Evolutionary conservation across 2,888 invertebrate species (phyloP), one percentile per base, ranked within the genome.

Genomic region (Lepeophtheirus nordmannii): DNA sequence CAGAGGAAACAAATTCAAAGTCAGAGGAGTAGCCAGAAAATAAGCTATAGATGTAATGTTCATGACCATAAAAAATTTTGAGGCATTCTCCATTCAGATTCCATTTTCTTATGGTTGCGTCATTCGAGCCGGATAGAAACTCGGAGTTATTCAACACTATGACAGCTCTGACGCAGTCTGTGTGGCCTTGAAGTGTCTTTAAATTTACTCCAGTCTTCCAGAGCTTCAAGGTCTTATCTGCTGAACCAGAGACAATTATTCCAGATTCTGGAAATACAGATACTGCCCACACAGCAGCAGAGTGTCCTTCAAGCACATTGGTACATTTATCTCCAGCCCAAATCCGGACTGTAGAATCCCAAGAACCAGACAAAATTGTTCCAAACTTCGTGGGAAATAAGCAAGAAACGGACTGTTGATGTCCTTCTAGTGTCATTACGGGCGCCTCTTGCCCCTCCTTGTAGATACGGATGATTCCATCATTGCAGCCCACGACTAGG

Each of bases 121-220:
- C 97, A 76, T 98, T 98, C 37, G 90, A 84, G 73, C 89, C 89
- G 60, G 93, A 92, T 1, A 94, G 76, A 75, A 98, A 88, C 58
- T 84, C 82, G 53, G 83, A 81, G n/a, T 81, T 75, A 65, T 82
- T 83, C 10, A 69, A 58, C 1, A 84, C 81, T 0, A 83, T 81
- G 39, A 97, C 74, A 30, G 82, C 86, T 73, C 97, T 80, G 0
- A 97, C 90, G 77, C 93, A 93, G 73, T 97, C 97, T 1, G 84
- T 85, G 74, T 97, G 97, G 8, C 93, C 91, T 80, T 74, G 58
- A 75, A 72, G 68, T 46, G 67, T 41, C 12, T 56, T 20, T 14
- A 39, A 37, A 41, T 30, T 41, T n/a, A 80, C 80, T 5, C 88
- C 89, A 71, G 83, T 78, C 65, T 78, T 81, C 93, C 93, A 96